These are phyloP conservation scores for Stigmatopora argus DNA, from an alignment of 2,113 vertebrate genomes.

Conservation along the genomic window DNA sequence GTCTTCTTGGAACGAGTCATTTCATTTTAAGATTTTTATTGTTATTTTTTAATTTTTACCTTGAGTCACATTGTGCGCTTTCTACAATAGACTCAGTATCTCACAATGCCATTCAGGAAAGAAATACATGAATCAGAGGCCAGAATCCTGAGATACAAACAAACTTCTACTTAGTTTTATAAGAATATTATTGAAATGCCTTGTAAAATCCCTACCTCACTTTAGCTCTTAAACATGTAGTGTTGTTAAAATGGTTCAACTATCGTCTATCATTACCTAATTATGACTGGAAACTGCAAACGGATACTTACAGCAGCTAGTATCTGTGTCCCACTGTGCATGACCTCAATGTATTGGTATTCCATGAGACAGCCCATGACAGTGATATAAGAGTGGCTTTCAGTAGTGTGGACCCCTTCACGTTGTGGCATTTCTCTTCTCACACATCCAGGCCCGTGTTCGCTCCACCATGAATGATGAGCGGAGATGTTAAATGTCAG, in stretches of 20 bases:
- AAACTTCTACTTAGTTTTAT: no score
- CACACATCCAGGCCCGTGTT: constrained; percentile 81
- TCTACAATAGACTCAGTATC: no score
- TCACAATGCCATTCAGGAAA: no score
- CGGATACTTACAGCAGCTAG: constrained; percentile 76
- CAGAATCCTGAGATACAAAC: no score
- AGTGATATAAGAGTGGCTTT: constrained; percentile 77
- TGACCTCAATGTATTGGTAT: constrained; percentile 82
- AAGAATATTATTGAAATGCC: no score
- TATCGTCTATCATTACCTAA: neutral
- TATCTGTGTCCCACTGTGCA: constrained; percentile 84
- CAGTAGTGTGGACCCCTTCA: constrained; percentile 63
- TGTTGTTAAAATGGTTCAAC: neutral
- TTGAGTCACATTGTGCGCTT: no score
- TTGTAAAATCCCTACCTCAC: no score
- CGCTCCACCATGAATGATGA: constrained; percentile 87
- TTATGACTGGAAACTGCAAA: neutral
- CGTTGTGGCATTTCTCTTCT: constrained; percentile 67
- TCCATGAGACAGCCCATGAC: constrained; percentile 80
- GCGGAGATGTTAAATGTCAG: constrained; percentile 85
- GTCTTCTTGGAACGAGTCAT: no score
- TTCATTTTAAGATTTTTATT: no score
- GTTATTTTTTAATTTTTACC: no score
- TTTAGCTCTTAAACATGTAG: no score
- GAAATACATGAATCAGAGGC: no score